phyloP scores from a whole-genome alignment of 1,140 invertebrate genomes.

The Nilaparvata lugens region DNA sequence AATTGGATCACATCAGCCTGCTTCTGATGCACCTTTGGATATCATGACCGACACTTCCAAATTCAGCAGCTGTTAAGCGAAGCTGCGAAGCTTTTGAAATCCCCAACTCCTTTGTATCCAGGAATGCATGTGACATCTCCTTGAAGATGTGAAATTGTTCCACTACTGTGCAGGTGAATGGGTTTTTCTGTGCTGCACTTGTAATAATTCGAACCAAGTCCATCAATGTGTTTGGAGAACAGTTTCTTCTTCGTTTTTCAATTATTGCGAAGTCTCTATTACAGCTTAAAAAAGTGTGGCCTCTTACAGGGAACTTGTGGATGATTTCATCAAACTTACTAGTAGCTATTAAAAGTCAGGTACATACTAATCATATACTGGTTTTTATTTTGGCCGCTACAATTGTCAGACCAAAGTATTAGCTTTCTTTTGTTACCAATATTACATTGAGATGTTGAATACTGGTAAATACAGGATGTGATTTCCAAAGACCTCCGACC shows the following conservation, averaged over 20 bases:
- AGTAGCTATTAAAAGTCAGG: not conserved
- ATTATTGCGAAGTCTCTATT: slow-evolving; percentile 9
- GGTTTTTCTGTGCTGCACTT: not conserved
- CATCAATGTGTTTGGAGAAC: not conserved
- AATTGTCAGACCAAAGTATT: slow-evolving; percentile 10
- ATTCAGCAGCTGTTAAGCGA: not conserved
- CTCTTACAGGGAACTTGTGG: slow-evolving; percentile 12
- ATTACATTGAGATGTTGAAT: not conserved
- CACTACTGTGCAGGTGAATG: slow-evolving; percentile 9
- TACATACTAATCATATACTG: slow-evolving; percentile 7
- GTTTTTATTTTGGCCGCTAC: slow-evolving; percentile 11
- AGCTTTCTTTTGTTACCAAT: not conserved
- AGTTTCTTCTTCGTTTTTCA: slow-evolving; percentile 4
- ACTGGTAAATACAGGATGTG: slow-evolving; percentile 2
- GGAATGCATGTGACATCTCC: not conserved
- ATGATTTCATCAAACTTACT: slow-evolving; percentile 5
- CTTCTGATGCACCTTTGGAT: slow-evolving; percentile 3
- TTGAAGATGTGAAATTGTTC: slow-evolving; percentile 1
- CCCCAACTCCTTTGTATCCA: not conserved
- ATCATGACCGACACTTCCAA: not conserved
- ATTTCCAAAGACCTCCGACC: not conserved
- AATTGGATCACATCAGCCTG: not conserved
- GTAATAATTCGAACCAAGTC: slow-evolving; percentile 4
- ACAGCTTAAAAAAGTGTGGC: slow-evolving; percentile 11
- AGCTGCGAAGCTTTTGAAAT: slow-evolving; percentile 5